Percentiles rank a stretch among this genome's conserved stretches.
These are phyloP conservation scores for Psilopsiagon aymara DNA, from an alignment of 2,113 vertebrate species.

Conservation along the genomic window DNA sequence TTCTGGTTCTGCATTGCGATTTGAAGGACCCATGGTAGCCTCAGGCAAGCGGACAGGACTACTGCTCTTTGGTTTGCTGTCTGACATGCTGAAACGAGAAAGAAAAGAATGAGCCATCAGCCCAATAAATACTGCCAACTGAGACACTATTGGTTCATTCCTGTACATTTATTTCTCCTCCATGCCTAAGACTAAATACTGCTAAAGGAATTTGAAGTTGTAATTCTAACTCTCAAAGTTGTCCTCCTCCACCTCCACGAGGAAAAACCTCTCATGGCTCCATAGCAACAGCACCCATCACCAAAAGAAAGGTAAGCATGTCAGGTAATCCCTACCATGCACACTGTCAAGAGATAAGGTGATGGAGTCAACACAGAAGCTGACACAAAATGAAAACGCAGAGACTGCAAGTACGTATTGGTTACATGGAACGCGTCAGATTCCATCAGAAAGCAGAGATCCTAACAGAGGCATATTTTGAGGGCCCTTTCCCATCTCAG, in stretches of 20 bases:
- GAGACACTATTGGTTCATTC: neutral
- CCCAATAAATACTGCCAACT: neutral
- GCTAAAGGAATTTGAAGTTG: neutral
- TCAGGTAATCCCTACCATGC: neutral
- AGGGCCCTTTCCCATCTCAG: neutral
- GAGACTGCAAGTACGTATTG: neutral
- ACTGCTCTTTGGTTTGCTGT: constrained; percentile 85
- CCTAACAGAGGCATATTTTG: neutral
- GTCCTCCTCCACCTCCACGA: neutral
- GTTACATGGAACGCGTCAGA: neutral
- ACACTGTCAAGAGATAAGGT: neutral
- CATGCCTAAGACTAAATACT: neutral
- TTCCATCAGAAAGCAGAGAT: neutral
- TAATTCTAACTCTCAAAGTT: neutral
- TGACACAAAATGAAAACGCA: neutral
- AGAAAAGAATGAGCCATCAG: neutral
- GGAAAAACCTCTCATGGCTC: neutral
- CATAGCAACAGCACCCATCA: neutral
- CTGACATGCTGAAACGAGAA: constrained; percentile 73
- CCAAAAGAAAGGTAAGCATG: neutral
- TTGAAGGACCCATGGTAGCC: constrained; percentile 68
- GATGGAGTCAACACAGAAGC: neutral
- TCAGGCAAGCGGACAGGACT: constrained; percentile 89
- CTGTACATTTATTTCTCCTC: neutral
- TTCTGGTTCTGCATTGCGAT: constrained; percentile 81